Evolutionary conservation across 2,797 vertebrate species (phyloP).

Genomic region (Poeciliopsis gracilis): DNA sequence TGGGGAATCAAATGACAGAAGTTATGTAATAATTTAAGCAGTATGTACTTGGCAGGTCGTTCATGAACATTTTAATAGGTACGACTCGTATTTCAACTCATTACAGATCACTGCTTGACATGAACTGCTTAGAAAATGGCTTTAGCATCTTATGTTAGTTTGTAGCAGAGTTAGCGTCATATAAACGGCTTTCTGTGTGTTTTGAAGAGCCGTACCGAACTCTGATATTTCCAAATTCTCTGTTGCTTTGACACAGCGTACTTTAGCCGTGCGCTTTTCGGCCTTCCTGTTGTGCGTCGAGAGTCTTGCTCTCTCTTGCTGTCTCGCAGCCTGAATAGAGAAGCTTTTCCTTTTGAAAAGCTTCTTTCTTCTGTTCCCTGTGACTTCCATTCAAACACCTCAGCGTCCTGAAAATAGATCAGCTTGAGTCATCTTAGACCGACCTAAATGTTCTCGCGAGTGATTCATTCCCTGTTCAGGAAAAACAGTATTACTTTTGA

Average conservation of each 20-base stretch:
- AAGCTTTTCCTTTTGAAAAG: background rate
- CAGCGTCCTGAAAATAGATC: background rate
- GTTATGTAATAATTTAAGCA: background rate
- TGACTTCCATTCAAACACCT: background rate
- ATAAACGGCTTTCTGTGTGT: background rate
- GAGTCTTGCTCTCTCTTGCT: background rate
- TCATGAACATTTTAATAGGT: background rate
- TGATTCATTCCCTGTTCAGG: background rate
- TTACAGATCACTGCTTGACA: background rate
- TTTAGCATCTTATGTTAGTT: background rate
- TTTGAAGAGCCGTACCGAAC: background rate
- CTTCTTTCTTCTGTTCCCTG: background rate
- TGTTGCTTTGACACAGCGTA: background rate
- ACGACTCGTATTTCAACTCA: background rate
- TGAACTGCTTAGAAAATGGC: background rate
- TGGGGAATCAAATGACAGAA: too few relatives aligned
- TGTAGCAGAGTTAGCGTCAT: background rate
- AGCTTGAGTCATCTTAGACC: background rate
- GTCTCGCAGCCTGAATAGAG: background rate
- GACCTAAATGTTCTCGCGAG: background rate
- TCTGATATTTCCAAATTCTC: background rate
- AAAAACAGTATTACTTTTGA: background rate
- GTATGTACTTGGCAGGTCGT: background rate
- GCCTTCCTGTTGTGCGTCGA: background rate
- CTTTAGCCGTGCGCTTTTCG: background rate